Evolutionary conservation across 2,888 invertebrate genomes (phyloP).

Genomic region (Phanerotoma sp.): DNA sequence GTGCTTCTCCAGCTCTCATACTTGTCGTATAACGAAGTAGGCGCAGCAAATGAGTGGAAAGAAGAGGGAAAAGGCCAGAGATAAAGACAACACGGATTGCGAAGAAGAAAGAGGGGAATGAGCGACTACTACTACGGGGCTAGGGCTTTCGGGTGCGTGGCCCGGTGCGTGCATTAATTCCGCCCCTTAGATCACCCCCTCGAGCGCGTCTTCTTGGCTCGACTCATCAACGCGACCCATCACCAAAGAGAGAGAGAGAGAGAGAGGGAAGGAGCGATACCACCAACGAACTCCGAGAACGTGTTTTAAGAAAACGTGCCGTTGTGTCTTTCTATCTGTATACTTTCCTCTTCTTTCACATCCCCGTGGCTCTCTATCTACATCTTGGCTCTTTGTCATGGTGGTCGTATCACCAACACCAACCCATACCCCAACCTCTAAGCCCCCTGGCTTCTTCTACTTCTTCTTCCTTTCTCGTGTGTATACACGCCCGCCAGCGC

Average conservation of each 20-base stretch:
- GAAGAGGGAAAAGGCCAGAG: constrained; percentile 11
- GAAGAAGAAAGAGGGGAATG: constrained; percentile 8
- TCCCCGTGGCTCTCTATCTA: constrained; percentile 5
- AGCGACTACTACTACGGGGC: constrained; percentile 7
- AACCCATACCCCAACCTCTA: background rate
- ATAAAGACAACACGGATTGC: constrained; percentile 6
- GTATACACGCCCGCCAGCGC: constrained; percentile 13
- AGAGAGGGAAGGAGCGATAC: constrained; percentile 34
- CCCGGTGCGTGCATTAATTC: constrained; percentile 55
- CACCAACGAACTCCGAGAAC: constrained; percentile 20
- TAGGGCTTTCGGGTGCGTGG: constrained; percentile 50
- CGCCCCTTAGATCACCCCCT: constrained; percentile 36
- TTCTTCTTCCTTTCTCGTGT: background rate
- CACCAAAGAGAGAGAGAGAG: constrained; percentile 13
- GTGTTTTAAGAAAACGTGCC: constrained; percentile 40
- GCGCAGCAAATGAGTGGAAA: constrained; percentile 41
- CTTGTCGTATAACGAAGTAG: constrained; percentile 57
- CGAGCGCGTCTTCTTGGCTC: constrained; percentile 40
- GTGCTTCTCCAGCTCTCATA: constrained; percentile 53
- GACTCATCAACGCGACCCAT: constrained; percentile 43
- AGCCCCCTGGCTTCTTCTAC: background rate
- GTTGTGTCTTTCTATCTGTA: constrained; percentile 11
- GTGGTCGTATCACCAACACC: constrained; percentile 1
- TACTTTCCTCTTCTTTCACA: constrained; percentile 16
- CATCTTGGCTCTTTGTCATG: constrained; percentile 11